Conservation (phyloP, 2,113 vertebrate species). For the Uria aalge region DNA sequence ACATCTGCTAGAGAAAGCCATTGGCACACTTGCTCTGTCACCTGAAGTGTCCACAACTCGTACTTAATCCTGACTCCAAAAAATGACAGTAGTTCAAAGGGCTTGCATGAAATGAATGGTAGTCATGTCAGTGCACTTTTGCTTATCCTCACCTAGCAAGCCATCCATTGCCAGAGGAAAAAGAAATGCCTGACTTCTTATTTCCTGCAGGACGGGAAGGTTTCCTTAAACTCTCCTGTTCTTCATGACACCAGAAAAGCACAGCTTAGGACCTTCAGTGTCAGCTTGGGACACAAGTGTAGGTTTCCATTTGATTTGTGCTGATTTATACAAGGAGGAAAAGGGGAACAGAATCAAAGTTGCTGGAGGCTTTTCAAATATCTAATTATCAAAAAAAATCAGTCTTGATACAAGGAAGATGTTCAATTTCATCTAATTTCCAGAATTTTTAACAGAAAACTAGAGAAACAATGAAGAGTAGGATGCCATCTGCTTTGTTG, state of each 20-base stretch:
- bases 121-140: background rate
- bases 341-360: background rate
- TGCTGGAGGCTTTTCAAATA: background rate
- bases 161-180: background rate
- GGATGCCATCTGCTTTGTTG: background rate
- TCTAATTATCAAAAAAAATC: background rate
- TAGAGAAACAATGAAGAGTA: background rate
- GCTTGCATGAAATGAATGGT: background rate
- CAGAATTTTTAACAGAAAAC: background rate
- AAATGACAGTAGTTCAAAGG: background rate
- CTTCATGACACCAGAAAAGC: background rate
- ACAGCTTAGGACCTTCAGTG: background rate
- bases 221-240: background rate
- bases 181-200: background rate
- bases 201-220: background rate
- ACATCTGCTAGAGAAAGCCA: background rate
- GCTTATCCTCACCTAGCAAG: background rate
- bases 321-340: background rate
- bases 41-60: background rate
- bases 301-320: background rate
- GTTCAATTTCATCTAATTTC: background rate
- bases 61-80: background rate
- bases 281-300: background rate
- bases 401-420: background rate
- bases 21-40: background rate